Evolutionary conservation across 2,113 vertebrate genomes (phyloP).

Genomic region (Nycticebus coucang): DNA sequence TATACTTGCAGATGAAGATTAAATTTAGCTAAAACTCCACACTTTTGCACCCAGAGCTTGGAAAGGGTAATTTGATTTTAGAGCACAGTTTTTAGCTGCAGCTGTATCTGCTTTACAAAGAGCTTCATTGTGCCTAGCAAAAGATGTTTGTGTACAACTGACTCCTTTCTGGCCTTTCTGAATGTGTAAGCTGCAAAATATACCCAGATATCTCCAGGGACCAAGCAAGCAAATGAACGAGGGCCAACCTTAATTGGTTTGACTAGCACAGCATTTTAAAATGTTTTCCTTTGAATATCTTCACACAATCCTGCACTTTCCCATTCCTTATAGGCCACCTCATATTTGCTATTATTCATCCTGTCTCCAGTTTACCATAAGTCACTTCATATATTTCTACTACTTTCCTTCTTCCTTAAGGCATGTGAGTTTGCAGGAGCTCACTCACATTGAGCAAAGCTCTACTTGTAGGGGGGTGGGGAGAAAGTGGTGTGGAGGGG

Average conservation of each 20-base stretch:
- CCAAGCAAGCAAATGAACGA: background rate
- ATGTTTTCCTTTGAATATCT: background rate
- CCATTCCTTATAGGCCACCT: background rate
- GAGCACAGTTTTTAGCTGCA: background rate
- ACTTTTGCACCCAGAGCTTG: background rate
- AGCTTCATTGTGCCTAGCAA: background rate
- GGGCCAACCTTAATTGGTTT: background rate
- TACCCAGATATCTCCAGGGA: background rate
- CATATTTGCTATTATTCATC: conserved; percentile 3
- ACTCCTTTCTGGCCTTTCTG: background rate
- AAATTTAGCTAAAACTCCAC: background rate
- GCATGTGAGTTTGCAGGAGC: background rate
- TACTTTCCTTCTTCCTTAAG: background rate
- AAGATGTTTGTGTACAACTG: background rate
- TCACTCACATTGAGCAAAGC: background rate
- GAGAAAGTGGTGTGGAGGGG: background rate
- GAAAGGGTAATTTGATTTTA: background rate
- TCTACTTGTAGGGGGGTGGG: background rate
- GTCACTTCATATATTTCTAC: background rate
- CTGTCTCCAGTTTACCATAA: background rate
- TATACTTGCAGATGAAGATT: background rate
- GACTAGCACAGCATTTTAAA: background rate
- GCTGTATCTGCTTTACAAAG: background rate
- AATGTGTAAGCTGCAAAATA: background rate
- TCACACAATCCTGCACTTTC: background rate